phyloP scores from a whole-genome alignment of 2,113 vertebrate genomes.

The Mesembrinibis cayennensis region DNA sequence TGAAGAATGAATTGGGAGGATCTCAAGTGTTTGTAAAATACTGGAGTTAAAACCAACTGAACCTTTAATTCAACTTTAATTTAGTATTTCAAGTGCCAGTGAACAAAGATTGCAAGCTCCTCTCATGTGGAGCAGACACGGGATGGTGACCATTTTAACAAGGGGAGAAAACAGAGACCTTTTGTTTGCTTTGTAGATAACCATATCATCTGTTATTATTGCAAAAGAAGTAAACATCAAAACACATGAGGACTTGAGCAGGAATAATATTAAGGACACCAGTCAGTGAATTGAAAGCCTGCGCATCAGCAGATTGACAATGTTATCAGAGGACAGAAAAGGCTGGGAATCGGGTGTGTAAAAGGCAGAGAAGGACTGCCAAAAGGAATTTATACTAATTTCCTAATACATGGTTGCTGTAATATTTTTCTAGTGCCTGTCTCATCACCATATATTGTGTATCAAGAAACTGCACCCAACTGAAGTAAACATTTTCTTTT shows the following conservation, averaged over 20 bases:
- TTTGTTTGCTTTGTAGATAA: not conserved
- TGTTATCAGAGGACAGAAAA: not conserved
- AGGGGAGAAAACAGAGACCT: not conserved
- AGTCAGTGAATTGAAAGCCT: not conserved
- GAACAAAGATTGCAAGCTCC: not conserved
- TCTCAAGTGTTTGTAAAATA: not conserved
- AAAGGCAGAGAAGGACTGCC: not conserved
- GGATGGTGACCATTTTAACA: not conserved
- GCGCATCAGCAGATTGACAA: accelerated
- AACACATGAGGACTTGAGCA: not conserved
- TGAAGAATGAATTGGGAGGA: not conserved
- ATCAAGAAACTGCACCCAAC: not conserved
- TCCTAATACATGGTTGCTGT: not conserved
- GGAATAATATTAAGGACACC: not conserved
- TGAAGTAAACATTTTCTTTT: not conserved
- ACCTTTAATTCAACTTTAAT: not conserved
- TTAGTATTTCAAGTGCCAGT: not conserved
- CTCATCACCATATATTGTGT: accelerated
- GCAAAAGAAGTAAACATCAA: not conserved
- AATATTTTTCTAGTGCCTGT: not conserved
- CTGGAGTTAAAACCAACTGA: not conserved
- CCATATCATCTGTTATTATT: not conserved
- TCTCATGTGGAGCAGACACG: accelerated
- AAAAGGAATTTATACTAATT: not conserved
- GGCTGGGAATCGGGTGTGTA: not conserved